phyloP scores from a whole-genome alignment of 2,888 invertebrate genomes.

The Epinotia nisella region DNA sequence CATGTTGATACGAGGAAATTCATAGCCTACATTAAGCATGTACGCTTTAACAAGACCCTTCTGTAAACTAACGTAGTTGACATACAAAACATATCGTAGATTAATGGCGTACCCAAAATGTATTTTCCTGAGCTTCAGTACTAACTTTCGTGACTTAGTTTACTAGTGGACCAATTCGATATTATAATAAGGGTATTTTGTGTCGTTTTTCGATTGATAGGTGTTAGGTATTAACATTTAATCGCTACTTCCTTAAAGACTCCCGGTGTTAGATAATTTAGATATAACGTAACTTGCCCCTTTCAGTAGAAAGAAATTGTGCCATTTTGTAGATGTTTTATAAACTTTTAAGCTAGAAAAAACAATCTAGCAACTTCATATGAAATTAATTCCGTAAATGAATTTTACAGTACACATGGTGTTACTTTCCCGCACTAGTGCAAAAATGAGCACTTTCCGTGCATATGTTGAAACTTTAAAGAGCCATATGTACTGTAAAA shows the following conservation, averaged over 20 bases:
- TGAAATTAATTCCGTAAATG: background rate
- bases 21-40: too few species aligned
- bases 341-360: background rate
- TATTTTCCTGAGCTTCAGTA: background rate
- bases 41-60: too few species aligned
- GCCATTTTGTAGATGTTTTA: constrained; percentile 31
- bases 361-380: background rate
- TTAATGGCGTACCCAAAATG: background rate
- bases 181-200: constrained; percentile 2
- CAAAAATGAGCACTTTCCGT: too few species aligned
- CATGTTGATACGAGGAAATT: too few species aligned
- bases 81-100: background rate
- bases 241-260: constrained; percentile 27
- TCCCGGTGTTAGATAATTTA: constrained; percentile 15
- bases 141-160: constrained; percentile 28
- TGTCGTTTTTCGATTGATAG: constrained; percentile 22
- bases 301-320: constrained; percentile 22
- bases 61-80: too few species aligned
- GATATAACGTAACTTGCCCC: constrained; percentile 8
- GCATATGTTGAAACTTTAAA: too few species aligned
- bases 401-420: too few species aligned
- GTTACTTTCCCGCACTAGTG: too few species aligned
- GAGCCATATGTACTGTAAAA: too few species aligned
- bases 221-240: constrained; percentile 16
- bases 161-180: constrained; percentile 42